phyloP scores from a whole-genome alignment of 2,113 vertebrate species.

The Raja brachyura region DNA sequence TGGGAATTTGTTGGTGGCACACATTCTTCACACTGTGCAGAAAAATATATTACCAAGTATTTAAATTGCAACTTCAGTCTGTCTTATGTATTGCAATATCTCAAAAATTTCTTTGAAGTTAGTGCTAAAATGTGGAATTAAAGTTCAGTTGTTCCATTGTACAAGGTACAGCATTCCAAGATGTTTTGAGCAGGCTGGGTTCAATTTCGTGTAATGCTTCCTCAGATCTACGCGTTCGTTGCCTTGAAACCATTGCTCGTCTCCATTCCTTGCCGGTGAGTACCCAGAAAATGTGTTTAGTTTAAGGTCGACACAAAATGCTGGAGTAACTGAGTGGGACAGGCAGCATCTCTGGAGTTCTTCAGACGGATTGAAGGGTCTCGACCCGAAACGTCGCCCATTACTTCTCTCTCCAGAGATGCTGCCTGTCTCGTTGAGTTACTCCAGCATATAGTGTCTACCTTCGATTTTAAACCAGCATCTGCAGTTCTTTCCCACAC shows the following conservation, averaged over 20 bases:
- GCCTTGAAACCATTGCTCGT: constrained; percentile 76
- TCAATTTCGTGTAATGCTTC: constrained; percentile 68
- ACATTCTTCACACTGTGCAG: background rate
- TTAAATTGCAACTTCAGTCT: background rate
- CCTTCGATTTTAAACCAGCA: too few relatives aligned
- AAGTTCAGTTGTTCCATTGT: background rate
- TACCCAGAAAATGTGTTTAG: constrained; percentile 21
- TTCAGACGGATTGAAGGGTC: too few relatives aligned
- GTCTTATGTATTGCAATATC: background rate
- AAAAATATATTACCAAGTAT: background rate
- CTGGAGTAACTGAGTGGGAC: too few relatives aligned
- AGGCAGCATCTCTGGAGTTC: too few relatives aligned
- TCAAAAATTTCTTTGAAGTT: background rate
- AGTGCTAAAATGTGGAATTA: background rate
- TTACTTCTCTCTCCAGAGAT: too few relatives aligned
- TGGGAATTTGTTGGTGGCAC: too few relatives aligned
- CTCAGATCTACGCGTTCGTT: constrained; percentile 73
- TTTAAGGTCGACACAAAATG: too few relatives aligned
- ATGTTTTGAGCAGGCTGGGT: constrained; percentile 67
- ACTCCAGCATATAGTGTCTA: too few relatives aligned
- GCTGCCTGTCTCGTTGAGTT: too few relatives aligned
- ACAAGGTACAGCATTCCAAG: constrained; percentile 66
- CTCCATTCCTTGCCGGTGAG: constrained; percentile 76
- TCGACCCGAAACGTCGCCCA: too few relatives aligned
- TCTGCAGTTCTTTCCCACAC: too few relatives aligned